A percentile compares a stretch with the other conserved stretches of the same genome.
phyloP scores from a whole-genome alignment of 1,140 invertebrate genomes.

The Tetramorium alpestre region DNA sequence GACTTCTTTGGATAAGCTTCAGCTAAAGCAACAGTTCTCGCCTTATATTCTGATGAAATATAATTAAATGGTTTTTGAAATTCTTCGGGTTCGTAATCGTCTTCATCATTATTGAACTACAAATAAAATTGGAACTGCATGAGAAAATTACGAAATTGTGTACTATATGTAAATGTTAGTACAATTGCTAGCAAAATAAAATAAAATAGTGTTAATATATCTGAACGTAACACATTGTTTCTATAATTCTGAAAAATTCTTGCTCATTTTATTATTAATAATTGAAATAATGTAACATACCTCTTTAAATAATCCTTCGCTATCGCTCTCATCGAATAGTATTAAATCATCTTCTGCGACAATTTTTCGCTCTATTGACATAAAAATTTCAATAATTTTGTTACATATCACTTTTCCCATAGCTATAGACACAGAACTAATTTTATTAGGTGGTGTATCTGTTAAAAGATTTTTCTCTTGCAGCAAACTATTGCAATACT shows the following conservation, averaged over 20 bases:
- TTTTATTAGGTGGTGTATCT: neutral
- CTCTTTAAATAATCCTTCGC: neutral
- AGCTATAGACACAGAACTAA: neutral
- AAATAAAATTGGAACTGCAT: neutral
- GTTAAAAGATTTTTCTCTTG: neutral
- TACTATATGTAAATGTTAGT: too few relatives aligned
- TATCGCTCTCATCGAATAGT: neutral
- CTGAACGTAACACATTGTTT: too few relatives aligned
- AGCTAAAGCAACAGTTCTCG: neutral
- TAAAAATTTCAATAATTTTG: neutral
- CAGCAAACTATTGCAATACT: slow-evolving; percentile 4
- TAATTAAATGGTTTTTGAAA: neutral
- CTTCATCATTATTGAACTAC: neutral
- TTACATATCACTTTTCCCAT: neutral
- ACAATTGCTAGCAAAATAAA: too few relatives aligned
- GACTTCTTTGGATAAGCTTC: slow-evolving; percentile 3
- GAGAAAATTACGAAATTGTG: neutral
- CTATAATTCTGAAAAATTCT: neutral
- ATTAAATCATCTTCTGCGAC: neutral
- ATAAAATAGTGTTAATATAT: too few relatives aligned
- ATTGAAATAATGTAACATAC: slow-evolving; percentile 13
- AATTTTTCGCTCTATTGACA: neutral
- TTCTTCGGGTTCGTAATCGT: neutral
- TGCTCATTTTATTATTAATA: neutral
- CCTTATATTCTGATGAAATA: neutral